Conservation (phyloP, 2,113 vertebrate genomes). For the Castor canadensis region DNA sequence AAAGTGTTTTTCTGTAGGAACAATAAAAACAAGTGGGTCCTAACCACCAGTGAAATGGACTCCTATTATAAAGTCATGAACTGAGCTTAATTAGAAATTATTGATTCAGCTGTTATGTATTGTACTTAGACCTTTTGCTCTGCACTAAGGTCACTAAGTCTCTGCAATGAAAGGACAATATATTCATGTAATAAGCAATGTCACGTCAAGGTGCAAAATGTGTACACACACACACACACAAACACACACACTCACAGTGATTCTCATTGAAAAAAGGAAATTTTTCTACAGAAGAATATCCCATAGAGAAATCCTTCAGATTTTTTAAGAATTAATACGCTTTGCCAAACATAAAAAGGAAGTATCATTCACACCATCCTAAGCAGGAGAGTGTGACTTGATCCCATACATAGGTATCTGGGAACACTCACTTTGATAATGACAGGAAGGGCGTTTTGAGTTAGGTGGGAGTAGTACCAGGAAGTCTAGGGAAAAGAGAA, state of each 20-base stretch:
- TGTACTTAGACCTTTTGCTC: not conserved
- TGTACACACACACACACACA: not conserved
- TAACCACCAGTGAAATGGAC: not conserved
- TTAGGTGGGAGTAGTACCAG: not conserved
- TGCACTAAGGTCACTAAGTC: too few species aligned
- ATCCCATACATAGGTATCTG: not conserved
- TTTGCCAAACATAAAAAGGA: not conserved
- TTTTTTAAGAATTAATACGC: not conserved
- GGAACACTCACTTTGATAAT: not conserved
- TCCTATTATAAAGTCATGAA: not conserved
- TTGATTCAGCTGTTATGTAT: not conserved
- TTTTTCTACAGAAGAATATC: not conserved
- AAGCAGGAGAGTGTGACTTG: not conserved
- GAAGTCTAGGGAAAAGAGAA: not conserved
- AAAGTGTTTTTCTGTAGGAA: not conserved
- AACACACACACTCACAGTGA: not conserved
- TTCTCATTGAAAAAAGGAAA: not conserved
- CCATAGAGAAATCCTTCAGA: not conserved
- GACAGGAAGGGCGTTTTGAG: not conserved
- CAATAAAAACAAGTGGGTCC: not conserved
- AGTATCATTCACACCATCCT: not conserved
- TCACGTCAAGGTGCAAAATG: not conserved
- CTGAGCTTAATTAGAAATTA: not conserved
- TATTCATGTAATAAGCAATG: not conserved
- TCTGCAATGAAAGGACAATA: too few species aligned